Evolutionary conservation across 2,797 vertebrate genomes (phyloP).

Genomic region (Coranthus polyacanthus): DNA sequence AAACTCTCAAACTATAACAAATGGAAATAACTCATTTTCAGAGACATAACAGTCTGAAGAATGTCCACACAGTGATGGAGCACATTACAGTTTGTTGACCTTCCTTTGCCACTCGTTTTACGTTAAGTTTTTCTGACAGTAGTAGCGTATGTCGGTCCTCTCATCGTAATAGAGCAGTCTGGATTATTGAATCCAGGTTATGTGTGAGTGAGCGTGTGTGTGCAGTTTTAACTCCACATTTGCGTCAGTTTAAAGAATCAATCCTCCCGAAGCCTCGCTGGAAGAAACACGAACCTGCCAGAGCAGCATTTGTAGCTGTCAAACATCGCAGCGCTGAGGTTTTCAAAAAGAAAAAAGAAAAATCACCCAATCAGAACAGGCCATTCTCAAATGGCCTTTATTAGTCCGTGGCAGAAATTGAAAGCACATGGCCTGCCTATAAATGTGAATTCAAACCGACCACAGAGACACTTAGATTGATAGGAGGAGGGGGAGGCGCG

Average conservation of each 20-base stretch:
- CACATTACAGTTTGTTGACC: conserved; percentile 57
- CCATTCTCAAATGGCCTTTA: conserved; percentile 76
- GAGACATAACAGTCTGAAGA: conserved; percentile 45
- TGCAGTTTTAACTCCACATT: conserved; percentile 54
- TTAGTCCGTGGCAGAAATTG: conserved; percentile 77
- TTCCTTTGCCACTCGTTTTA: conserved; percentile 47
- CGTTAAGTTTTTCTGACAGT: conserved; percentile 61
- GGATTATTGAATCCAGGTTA: conserved; percentile 70
- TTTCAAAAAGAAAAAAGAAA: conserved; percentile 48
- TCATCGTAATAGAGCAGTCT: conserved; percentile 57
- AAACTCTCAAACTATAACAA: conserved; percentile 29
- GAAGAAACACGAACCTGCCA: conserved; percentile 76
- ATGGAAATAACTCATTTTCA: conserved; percentile 57
- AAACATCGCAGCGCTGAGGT: conserved; percentile 76
- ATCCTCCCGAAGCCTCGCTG: conserved; percentile 50
- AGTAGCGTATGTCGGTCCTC: conserved; percentile 42
- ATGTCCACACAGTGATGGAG: conserved; percentile 49
- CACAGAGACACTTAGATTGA: conserved; percentile 77
- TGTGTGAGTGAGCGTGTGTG: conserved; percentile 7
- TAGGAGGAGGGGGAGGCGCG: conserved; percentile 71
- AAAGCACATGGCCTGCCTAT: conserved; percentile 80
- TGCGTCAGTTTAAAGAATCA: conserved; percentile 73
- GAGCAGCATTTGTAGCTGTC: conserved; percentile 80
- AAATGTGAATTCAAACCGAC: conserved; percentile 76
- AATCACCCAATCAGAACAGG: conserved; percentile 69